Conservation (phyloP, 2,797 vertebrate species). For the Smutsia temminckii region DNA sequence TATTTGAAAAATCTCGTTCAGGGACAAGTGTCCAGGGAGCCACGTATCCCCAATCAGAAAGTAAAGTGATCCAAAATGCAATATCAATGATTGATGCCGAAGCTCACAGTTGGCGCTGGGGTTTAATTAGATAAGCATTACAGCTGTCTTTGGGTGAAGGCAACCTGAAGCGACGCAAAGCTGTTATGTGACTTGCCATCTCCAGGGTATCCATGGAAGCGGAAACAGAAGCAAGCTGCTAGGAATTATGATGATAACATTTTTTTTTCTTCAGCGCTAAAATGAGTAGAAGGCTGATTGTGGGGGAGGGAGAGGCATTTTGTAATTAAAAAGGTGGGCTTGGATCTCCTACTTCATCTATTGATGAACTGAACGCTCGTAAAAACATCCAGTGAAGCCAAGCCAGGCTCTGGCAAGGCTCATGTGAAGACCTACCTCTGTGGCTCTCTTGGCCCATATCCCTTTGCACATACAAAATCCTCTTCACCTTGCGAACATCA, state of each 20-base stretch:
- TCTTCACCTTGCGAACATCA: background rate
- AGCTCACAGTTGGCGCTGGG: conserved; percentile 74
- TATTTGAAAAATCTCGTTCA: conserved; percentile 80
- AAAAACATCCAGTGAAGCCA: background rate
- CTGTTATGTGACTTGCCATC: conserved; percentile 64
- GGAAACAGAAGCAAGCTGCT: conserved; percentile 70
- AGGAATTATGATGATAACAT: conserved; percentile 58
- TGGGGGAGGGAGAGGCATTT: conserved; percentile 39
- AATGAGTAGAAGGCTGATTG: conserved; percentile 52
- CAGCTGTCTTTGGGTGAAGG: conserved; percentile 74
- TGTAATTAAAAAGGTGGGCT: conserved; percentile 58
- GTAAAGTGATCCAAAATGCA: conserved; percentile 77
- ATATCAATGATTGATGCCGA: conserved; percentile 79
- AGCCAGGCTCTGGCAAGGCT: background rate
- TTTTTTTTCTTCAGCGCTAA: conserved; percentile 16
- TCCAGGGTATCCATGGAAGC: conserved; percentile 58
- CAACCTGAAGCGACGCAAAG: conserved; percentile 63
- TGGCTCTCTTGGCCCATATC: background rate
- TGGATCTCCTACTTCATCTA: conserved; percentile 28
- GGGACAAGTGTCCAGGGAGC: conserved; percentile 68
- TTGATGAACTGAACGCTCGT: background rate
- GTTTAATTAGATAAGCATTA: conserved; percentile 78
- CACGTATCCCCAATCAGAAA: conserved; percentile 68
- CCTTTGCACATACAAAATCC: background rate
- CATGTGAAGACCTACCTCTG: background rate